phyloP scores from a whole-genome alignment of 2,113 vertebrate species.

The Malaclemys terrapin region DNA sequence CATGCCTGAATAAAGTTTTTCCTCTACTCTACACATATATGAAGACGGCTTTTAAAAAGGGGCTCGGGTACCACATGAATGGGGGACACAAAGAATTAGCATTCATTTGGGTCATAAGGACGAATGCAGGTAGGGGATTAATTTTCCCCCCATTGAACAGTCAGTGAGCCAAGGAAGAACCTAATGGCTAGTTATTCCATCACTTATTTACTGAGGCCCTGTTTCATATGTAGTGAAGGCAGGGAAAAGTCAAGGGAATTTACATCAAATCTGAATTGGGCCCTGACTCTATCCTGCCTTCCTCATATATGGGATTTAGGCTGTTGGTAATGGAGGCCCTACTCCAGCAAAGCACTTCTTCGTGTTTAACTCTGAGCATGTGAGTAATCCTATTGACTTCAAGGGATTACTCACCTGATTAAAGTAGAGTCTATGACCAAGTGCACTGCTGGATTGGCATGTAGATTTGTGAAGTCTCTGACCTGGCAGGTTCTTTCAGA shows the following conservation, averaged over 20 bases:
- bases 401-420: not conserved
- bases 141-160: not conserved
- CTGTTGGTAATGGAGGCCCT: not conserved
- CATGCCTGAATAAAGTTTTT: not conserved
- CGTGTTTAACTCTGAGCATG: not conserved
- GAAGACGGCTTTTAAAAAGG: not conserved
- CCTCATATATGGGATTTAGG: not conserved
- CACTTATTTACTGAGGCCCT: not conserved
- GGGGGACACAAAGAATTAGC: not conserved
- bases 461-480: not conserved
- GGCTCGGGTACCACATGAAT: not conserved
- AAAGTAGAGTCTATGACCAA: not conserved
- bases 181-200: not conserved
- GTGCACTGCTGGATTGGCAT: accelerated
- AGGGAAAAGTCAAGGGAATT: accelerated
- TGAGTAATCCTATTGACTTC: not conserved
- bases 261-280: accelerated
- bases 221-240: not conserved
- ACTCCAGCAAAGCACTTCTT: not conserved
- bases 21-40: not conserved
- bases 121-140: not conserved
- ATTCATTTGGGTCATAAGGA: not conserved
- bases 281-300: not conserved
- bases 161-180: not conserved
- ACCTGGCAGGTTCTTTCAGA: not conserved